Evolutionary conservation across 2,888 invertebrate genomes (phyloP), one percentile per base, ranked within the genome.

Genomic region (Sturmia bella): DNA sequence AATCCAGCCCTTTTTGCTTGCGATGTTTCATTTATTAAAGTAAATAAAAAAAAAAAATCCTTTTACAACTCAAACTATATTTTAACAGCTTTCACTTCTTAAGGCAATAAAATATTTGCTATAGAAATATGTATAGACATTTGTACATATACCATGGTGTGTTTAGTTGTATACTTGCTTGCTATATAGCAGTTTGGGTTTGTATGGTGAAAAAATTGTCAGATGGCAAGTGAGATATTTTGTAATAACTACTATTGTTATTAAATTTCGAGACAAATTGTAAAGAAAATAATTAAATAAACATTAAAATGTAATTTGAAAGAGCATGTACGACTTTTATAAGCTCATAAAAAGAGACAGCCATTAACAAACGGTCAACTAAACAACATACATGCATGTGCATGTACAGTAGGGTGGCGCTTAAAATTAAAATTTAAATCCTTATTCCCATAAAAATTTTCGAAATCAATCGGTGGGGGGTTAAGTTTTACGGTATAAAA

Each of bases 81-180:
- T 70, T 59, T 50, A 50, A 9, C 2, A 70, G 59, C 74, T 74
- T 74, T 74, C 74, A 66, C 74, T 74, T 66, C 56, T 24, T 32
- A 15, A 24, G 41, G 43, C 21, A 63, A 54, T 45, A 64, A 54
- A 64, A 64, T 32, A 45, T 19, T 15, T 19, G 57, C 19, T 17
- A 17, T 32, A 45, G 27, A 54, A 43, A 21, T 69, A 24, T 41
- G 9, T 32, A 15, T 15, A 63, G 37, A 52, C 27, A 27, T 4
- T 43, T 15, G n/a, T 17, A 73, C 41, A 48, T 63, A 63, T n/a
- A n/a, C n/a, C n/a, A n/a, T n/a, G n/a, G n/a, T n/a, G n/a, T n/a
- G n/a, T n/a, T n/a, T n/a, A n/a, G n/a, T n/a, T n/a, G n/a, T n/a
- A 3, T 43, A 19, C 0, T 50, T 7, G 24, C 6, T 3, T 39